A percentile compares a stretch with the other conserved stretches of the same genome.
These are phyloP conservation scores for Pasiphila rectangulata DNA, from an alignment of 2,888 invertebrate species.

Conservation along the genomic window DNA sequence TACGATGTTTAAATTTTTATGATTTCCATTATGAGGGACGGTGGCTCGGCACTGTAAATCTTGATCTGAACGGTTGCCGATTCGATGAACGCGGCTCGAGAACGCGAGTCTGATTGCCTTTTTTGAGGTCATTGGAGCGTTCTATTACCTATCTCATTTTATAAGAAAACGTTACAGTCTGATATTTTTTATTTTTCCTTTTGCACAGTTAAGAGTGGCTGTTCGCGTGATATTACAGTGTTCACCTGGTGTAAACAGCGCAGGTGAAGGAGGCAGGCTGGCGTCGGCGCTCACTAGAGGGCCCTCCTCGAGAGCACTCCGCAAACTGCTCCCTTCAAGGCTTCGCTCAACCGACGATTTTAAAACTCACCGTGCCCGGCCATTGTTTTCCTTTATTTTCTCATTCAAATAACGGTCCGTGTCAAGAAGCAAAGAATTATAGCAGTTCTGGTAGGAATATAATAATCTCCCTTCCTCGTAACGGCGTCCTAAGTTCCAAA, in stretches of 20 bases:
- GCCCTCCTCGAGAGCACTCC: conserved; percentile 59
- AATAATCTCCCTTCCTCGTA: conserved; percentile 22
- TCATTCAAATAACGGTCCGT: conserved; percentile 35
- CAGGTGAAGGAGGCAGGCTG: conserved; percentile 50
- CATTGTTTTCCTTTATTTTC: conserved; percentile 52
- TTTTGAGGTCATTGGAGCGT: conserved; percentile 45
- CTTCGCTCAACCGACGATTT: conserved; percentile 57
- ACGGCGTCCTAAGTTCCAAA: conserved; percentile 54
- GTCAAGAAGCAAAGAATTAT: conserved; percentile 23
- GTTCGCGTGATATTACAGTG: conserved; percentile 45
- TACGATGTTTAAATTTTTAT: conserved; percentile 73
- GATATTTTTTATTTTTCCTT: conserved; percentile 27
- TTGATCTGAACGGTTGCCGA: conserved; percentile 72
- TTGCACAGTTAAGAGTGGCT: conserved; percentile 30
- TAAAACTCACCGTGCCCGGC: conserved; percentile 45
- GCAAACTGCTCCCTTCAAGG: conserved; percentile 68
- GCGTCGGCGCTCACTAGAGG: conserved; percentile 56
- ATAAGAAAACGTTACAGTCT: conserved; percentile 23
- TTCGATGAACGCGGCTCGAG: conserved; percentile 58
- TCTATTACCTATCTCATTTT: conserved; percentile 42
- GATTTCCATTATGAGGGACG: conserved; percentile 70
- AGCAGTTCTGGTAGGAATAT: conserved; percentile 15
- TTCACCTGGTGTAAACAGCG: conserved; percentile 62
- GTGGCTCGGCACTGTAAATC: conserved; percentile 56
- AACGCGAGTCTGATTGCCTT: conserved; percentile 52